Evolutionary conservation across 2,113 vertebrate species (phyloP), one percentile per base, ranked within the genome.

Genomic region (Enhydra lutris): DNA sequence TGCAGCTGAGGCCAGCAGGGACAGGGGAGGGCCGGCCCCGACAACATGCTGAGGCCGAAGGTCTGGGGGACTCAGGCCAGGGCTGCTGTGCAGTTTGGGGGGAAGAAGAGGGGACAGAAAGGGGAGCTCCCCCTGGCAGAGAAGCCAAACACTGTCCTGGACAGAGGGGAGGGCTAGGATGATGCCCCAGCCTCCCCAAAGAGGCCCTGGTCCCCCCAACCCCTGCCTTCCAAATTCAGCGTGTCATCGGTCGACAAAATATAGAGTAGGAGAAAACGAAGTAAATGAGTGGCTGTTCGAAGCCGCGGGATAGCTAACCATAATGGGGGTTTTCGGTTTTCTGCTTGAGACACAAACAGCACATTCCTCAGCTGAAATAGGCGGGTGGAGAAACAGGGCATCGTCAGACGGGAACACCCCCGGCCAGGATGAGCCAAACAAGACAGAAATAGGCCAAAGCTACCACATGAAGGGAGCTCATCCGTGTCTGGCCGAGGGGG

Each of bases 211-310:
- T 34, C 13, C 47, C 47, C 24, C 42, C 39, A 55, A 0, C 36
- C 80, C 31, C 0, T 61, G 69, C 98, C 99, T 98, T 99, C 99
- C 98, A 99, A 99, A 98, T 99, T 98, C 99, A 98, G 99, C 99
- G 99, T 99, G 99, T 99, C 99, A 99, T 98, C 98, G 98, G 83
- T 94, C 98, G 98, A 99, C 99, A 99, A 99, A 99, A 99, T 99
- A 99, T 99, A 99, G 99, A 99, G 99, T 99, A 97, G 98, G 97
- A 99, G 98, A 99, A 99, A 99, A 99, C 99, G 99, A 99, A 99
- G 99, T 99, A 99, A 99, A 99, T 98, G 99, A 99, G 99, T 99
- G 99, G 99, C 99, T 99, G 99, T 98, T 96, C 96, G 98, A 99
- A 99, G 99, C 99, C 98, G 84, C 98, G 98, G 99, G 98, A 98